Conservation (phyloP, 2,113 vertebrate species). For the Peromyscus maniculatus region DNA sequence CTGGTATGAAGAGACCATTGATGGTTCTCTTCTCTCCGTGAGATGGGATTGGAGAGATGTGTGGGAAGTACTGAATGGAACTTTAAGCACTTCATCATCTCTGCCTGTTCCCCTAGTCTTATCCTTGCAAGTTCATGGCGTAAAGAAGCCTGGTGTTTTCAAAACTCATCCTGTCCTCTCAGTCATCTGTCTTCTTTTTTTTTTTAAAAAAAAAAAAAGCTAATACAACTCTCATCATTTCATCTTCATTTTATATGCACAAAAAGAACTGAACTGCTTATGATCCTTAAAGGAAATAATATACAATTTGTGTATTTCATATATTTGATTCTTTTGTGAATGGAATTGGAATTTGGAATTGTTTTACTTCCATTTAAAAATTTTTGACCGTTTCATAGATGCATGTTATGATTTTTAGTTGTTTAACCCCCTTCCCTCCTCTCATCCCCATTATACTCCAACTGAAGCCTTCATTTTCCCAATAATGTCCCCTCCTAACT, state of each 20-base stretch:
- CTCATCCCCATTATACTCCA: too few relatives aligned
- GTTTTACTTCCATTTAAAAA: neutral
- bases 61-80: neutral
- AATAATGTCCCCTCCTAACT: neutral
- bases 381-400: neutral
- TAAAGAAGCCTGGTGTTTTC: constrained; percentile 22
- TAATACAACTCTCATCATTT: neutral
- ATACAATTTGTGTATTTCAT: too few relatives aligned
- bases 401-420: too few relatives aligned
- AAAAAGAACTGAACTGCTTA: neutral
- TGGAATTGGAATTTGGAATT: neutral
- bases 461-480: neutral
- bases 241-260: neutral
- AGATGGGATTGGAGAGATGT: neutral
- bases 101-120: neutral
- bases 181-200: neutral
- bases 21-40: neutral
- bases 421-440: neutral
- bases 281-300: neutral
- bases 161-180: neutral
- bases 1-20: neutral
- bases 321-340: neutral
- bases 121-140: neutral
- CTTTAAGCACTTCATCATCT: neutral
- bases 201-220: too few relatives aligned